Evolutionary conservation across 2,113 vertebrate genomes (phyloP).

Genomic region (Circaetus cinerascens): DNA sequence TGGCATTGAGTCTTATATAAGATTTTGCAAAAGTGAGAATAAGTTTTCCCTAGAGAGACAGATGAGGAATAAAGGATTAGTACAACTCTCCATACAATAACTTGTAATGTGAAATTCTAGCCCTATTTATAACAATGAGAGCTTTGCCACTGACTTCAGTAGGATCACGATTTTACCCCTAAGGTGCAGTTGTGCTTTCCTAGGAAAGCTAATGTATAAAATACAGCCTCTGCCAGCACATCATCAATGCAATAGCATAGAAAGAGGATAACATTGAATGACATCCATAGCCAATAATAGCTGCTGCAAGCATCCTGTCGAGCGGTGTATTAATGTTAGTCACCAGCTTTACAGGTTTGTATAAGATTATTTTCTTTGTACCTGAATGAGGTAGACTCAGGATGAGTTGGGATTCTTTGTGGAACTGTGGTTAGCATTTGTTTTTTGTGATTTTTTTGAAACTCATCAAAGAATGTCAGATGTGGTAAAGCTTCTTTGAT

Average conservation of each 20-base stretch:
- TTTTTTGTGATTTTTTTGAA: not conserved
- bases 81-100: not conserved
- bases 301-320: not conserved
- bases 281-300: not conserved
- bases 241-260: not conserved
- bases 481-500: not conserved
- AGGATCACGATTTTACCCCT: constrained; percentile 7
- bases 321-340: not conserved
- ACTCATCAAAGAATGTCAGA: not conserved
- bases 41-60: constrained; percentile 19
- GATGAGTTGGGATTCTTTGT: not conserved
- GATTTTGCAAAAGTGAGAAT: not conserved
- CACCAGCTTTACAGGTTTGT: not conserved
- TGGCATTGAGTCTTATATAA: not conserved
- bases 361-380: not conserved
- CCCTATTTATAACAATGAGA: not conserved
- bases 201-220: constrained; percentile 5
- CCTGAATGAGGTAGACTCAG: not conserved
- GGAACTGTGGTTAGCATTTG: not conserved
- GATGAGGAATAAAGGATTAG: constrained; percentile 8
- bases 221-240: constrained; percentile 13
- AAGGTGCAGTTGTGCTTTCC: not conserved
- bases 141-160: not conserved
- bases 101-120: constrained; percentile 11
- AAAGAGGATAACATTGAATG: not conserved